Evolutionary conservation across 2,113 vertebrate species (phyloP).

Genomic region (Carollia perspicillata): DNA sequence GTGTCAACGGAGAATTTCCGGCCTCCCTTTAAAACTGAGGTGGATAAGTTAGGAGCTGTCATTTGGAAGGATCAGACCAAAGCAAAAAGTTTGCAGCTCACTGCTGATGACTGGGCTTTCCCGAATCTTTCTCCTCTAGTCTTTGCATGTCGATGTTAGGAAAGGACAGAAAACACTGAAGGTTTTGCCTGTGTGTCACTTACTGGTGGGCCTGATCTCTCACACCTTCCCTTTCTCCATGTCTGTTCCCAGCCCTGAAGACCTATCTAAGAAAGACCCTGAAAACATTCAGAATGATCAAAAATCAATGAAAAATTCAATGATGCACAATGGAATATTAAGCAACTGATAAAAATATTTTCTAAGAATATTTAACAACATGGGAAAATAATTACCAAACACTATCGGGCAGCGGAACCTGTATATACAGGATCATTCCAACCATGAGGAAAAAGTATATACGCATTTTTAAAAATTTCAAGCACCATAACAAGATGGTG

Average conservation of each 20-base stretch:
- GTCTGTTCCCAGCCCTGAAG: neutral
- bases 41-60: neutral
- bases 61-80: neutral
- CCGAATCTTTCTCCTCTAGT: constrained; percentile 16
- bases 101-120: neutral
- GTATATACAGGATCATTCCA: neutral
- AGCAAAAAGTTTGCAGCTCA: neutral
- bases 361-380: constrained; percentile 17
- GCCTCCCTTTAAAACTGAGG: neutral
- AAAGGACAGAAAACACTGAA: neutral
- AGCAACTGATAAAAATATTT: constrained; percentile 17
- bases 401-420: neutral
- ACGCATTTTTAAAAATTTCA: neutral
- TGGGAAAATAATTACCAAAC: constrained; percentile 6
- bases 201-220: neutral
- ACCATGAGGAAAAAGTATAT: neutral
- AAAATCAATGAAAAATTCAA: neutral
- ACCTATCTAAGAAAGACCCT: neutral
- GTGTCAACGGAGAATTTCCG: neutral
- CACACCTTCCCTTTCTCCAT: neutral
- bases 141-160: neutral
- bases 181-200: neutral
- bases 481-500: neutral
- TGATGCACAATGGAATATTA: neutral
- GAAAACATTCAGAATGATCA: neutral